Evolutionary conservation across 1,140 invertebrate species (phyloP).

Genomic region (Heliconius congener): DNA sequence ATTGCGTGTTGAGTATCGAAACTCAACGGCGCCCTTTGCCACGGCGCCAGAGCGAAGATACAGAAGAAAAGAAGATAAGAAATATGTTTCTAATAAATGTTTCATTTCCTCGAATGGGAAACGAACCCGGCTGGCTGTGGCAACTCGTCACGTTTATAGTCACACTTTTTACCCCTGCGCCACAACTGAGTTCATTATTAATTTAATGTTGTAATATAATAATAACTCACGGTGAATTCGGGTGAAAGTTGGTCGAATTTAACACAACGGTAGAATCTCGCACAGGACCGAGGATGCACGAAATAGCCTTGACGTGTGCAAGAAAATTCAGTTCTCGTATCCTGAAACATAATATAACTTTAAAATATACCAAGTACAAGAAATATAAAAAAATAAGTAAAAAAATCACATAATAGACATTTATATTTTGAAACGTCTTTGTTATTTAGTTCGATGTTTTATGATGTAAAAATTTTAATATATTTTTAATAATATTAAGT

Average conservation of each 20-base stretch:
- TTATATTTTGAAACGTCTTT: not conserved
- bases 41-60: too few relatives aligned
- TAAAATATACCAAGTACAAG: not conserved
- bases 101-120: too few relatives aligned
- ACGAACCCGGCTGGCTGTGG: too few relatives aligned
- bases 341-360: constrained; percentile 56
- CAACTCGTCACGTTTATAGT: too few relatives aligned
- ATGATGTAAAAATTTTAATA: not conserved
- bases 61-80: too few relatives aligned
- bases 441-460: not conserved
- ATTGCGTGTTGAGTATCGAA: too few relatives aligned
- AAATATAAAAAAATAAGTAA: constrained; percentile 3
- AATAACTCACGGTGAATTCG: constrained; percentile 83
- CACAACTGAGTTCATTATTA: too few relatives aligned
- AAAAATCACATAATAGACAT: too few relatives aligned
- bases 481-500: constrained; percentile 8
- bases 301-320: constrained; percentile 91
- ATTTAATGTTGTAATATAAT: too few relatives aligned
- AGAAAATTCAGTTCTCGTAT: constrained; percentile 87
- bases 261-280: constrained; percentile 91
- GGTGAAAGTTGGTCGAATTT: constrained; percentile 89
- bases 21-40: too few relatives aligned
- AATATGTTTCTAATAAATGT: too few relatives aligned
- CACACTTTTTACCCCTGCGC: too few relatives aligned
- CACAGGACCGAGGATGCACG: constrained; percentile 89